A percentile compares a stretch with the other conserved stretches of the same genome.
Conservation (phyloP, 2,888 invertebrate genomes). For the Ypsolopha scabrella region DNA sequence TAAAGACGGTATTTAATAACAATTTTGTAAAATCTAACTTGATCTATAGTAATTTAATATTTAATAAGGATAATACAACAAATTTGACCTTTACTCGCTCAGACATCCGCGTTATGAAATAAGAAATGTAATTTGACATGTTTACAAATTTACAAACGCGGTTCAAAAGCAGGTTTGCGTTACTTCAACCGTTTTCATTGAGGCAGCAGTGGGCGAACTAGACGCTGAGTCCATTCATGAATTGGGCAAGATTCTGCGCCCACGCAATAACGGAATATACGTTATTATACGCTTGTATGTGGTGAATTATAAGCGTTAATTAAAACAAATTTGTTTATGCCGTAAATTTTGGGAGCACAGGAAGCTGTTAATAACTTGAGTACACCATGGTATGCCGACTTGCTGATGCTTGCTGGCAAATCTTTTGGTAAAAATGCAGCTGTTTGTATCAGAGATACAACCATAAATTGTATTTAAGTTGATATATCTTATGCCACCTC, state of each 20-base stretch:
- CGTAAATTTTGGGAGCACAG: constrained; percentile 23
- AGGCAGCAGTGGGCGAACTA: neutral
- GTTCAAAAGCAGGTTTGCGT: neutral
- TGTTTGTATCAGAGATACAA: too few relatives aligned
- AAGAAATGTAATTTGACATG: neutral
- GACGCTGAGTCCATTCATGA: neutral
- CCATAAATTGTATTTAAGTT: too few relatives aligned
- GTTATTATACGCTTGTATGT: neutral
- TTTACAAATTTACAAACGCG: neutral
- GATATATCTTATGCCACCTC: too few relatives aligned
- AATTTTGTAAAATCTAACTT: too few relatives aligned
- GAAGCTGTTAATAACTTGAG: constrained; percentile 8
- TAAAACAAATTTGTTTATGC: constrained; percentile 47
- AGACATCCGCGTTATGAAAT: too few relatives aligned
- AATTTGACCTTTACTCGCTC: too few relatives aligned
- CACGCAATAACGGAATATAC: neutral
- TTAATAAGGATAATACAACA: too few relatives aligned
- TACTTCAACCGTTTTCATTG: neutral
- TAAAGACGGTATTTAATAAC: too few relatives aligned
- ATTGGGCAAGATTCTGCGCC: neutral
- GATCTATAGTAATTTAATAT: too few relatives aligned
- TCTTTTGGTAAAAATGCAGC: too few relatives aligned
- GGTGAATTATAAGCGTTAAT: constrained; percentile 46
- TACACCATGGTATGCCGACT: neutral
- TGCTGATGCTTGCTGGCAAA: too few relatives aligned